Conservation (phyloP, 2,888 invertebrate genomes). For the Lasioglossum zephyrum region DNA sequence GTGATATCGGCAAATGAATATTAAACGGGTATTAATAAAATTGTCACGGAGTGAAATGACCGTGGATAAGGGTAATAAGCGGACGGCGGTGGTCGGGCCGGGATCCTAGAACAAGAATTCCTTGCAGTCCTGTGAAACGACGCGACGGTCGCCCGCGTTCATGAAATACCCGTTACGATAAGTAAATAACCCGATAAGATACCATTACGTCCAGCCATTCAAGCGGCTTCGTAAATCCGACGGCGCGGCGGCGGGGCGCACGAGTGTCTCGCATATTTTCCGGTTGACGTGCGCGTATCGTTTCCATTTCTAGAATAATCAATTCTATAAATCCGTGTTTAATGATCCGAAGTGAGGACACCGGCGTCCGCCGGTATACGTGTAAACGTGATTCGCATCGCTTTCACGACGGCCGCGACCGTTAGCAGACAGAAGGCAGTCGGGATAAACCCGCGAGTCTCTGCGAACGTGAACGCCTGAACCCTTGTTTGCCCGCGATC, state of each 20-base stretch:
- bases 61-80: not conserved
- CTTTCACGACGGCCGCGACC: conserved; percentile 45
- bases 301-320: conserved; percentile 54
- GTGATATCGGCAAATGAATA: conserved; percentile 8
- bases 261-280: conserved; percentile 33
- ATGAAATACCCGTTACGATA: conserved; percentile 39
- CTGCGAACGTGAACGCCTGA: conserved; percentile 49
- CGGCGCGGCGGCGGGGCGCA: not conserved
- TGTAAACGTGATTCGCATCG: conserved; percentile 57
- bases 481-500: conserved; percentile 52
- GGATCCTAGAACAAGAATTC: conserved; percentile 9
- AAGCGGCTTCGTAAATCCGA: conserved; percentile 37
- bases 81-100: not conserved
- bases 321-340: conserved; percentile 60
- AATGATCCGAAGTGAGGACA: conserved; percentile 54
- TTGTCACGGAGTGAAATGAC: not conserved
- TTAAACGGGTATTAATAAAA: conserved; percentile 24
- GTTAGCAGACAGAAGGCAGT: conserved; percentile 43
- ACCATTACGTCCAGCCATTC: conserved; percentile 31
- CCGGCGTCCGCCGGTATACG: conserved; percentile 32
- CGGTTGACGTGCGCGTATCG: conserved; percentile 39
- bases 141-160: conserved; percentile 1
- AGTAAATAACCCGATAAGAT: conserved; percentile 55
- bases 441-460: conserved; percentile 28
- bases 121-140: not conserved